Percentiles rank a stretch among this genome's conserved stretches.
Conservation (phyloP, 1,140 invertebrate genomes). For the Trachymyrmex septentrionalis region DNA sequence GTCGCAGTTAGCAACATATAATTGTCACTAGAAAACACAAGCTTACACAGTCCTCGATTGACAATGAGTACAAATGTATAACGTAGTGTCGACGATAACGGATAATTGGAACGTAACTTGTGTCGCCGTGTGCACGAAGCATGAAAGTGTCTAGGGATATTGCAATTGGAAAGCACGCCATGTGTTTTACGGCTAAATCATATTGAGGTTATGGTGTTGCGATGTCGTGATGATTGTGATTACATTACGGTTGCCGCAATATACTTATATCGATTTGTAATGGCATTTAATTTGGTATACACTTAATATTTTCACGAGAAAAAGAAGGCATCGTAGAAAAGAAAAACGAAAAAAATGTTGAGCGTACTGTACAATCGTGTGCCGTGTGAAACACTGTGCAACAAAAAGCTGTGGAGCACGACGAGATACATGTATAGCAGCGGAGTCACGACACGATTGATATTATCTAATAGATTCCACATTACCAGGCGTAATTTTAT, state of each 20-base stretch:
- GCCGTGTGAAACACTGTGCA: not conserved
- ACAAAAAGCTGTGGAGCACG: conserved; percentile 41
- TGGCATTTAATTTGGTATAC: conserved; percentile 37
- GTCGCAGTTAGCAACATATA: no score
- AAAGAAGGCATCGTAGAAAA: not conserved
- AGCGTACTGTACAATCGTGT: conserved; percentile 55
- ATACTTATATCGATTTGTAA: not conserved
- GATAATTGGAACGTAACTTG: no score
- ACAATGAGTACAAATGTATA: no score
- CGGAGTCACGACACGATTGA: conserved; percentile 48
- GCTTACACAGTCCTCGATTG: no score
- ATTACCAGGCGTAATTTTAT: conserved; percentile 28
- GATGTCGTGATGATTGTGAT: not conserved
- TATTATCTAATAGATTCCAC: conserved; percentile 57
- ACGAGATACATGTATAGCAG: conserved; percentile 24
- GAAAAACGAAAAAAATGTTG: conserved; percentile 62
- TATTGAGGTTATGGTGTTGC: not conserved
- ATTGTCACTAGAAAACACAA: no score
- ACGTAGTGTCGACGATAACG: no score
- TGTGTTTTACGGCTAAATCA: not conserved
- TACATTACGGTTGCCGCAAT: not conserved
- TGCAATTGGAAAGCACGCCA: no score
- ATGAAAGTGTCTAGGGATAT: no score
- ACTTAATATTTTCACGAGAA: conserved; percentile 47
- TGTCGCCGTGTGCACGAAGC: no score